These are phyloP conservation scores for Rafetus swinhoei DNA, from an alignment of 2,113 vertebrate species.

Conservation along the genomic window DNA sequence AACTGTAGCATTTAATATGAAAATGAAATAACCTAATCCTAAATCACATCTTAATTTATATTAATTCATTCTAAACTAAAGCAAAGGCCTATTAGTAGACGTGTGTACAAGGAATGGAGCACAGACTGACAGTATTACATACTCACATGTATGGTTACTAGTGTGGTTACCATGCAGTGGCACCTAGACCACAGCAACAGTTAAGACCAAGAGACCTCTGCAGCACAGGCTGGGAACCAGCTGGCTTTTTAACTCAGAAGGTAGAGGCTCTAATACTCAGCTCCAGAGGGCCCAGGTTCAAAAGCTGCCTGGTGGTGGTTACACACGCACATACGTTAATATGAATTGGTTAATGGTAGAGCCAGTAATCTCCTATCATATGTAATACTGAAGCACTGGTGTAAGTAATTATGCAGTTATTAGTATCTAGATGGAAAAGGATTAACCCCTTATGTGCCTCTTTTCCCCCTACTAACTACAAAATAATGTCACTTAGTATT, in stretches of 20 bases:
- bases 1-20: not conserved
- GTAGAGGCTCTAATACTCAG: no score
- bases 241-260: no score
- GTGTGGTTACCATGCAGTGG: no score
- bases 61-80: not conserved
- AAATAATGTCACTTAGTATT: not conserved
- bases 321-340: conserved; percentile 38
- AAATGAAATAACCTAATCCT: not conserved
- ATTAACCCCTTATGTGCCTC: conserved; percentile 30
- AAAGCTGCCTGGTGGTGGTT: no score
- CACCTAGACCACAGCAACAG: no score
- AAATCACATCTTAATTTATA: not conserved
- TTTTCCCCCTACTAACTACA: not conserved
- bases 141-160: not conserved
- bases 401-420: conserved; percentile 51
- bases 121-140: not conserved
- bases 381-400: conserved; percentile 18
- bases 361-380: conserved; percentile 48
- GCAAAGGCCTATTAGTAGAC: not conserved
- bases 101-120: not conserved
- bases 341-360: conserved; percentile 56
- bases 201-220: no score
- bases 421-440: conserved; percentile 9
- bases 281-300: no score
- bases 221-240: no score